phyloP scores from a whole-genome alignment of 1,140 invertebrate genomes.

The Metaphire vulgaris region DNA sequence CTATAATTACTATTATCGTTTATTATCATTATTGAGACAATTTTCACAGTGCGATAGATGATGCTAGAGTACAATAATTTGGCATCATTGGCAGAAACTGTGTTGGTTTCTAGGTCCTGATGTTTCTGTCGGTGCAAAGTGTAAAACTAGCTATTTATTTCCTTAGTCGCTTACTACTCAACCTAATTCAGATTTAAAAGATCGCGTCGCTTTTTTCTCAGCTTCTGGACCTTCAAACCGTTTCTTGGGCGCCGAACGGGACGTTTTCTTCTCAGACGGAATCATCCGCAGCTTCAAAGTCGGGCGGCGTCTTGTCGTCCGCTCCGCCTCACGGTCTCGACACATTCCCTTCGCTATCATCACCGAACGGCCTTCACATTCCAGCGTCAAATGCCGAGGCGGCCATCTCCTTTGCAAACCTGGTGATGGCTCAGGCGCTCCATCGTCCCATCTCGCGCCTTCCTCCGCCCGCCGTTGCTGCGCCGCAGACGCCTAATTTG shows the following conservation, averaged over 20 bases:
- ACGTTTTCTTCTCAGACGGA: neutral
- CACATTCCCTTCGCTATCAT: neutral
- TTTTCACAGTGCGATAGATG: too few relatives aligned
- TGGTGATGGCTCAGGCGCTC: neutral
- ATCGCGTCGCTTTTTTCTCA: too few relatives aligned
- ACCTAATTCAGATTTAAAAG: too few relatives aligned
- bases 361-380: neutral
- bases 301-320: neutral
- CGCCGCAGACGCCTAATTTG: neutral
- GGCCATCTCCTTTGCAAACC: neutral
- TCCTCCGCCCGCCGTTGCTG: neutral
- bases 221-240: neutral
- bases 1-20: too few relatives aligned
- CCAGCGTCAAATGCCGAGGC: neutral
- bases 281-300: neutral
- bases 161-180: too few relatives aligned
- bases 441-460: neutral
- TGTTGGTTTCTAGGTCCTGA: too few relatives aligned
- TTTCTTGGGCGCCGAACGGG: neutral
- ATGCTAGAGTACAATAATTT: too few relatives aligned
- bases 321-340: neutral
- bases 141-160: too few relatives aligned
- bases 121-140: neutral
- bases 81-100: too few relatives aligned
- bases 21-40: too few relatives aligned